Percentiles rank a stretch among this genome's conserved stretches.
phyloP scores from a whole-genome alignment of 2,888 invertebrate species.

The Camponotus fellah region DNA sequence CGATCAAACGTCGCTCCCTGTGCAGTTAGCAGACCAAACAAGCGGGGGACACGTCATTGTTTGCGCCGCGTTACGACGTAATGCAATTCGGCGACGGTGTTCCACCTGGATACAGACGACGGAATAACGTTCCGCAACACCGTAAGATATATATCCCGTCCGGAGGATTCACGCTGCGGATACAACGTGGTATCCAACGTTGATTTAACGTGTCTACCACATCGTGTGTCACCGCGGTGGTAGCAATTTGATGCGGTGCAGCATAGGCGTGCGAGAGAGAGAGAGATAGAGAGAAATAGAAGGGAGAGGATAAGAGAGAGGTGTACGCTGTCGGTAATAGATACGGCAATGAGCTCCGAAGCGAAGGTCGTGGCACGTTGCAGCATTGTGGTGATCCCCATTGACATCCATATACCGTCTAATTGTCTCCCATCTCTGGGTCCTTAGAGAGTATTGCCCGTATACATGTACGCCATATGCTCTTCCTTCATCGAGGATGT shows the following conservation, averaged over 20 bases:
- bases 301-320: constrained; percentile 32
- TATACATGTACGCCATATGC: neutral
- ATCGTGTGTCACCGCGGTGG: constrained; percentile 49
- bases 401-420: constrained; percentile 72
- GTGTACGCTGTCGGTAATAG: constrained; percentile 62
- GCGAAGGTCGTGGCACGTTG: constrained; percentile 73
- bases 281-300: constrained; percentile 25
- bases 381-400: constrained; percentile 69
- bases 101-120: constrained; percentile 32
- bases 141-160: constrained; percentile 53
- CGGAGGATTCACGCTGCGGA: constrained; percentile 35
- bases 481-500: neutral
- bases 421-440: constrained; percentile 70
- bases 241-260: constrained; percentile 46
- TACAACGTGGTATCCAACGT: constrained; percentile 57
- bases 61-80: constrained; percentile 59
- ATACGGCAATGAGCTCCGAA: constrained; percentile 71
- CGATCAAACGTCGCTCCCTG: constrained; percentile 64
- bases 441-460: constrained; percentile 60
- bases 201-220: constrained; percentile 72
- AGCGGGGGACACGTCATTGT: constrained; percentile 66
- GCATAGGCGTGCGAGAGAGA: constrained; percentile 36
- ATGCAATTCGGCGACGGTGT: constrained; percentile 62
- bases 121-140: constrained; percentile 50
- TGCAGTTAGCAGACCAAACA: constrained; percentile 70